Base-by-base conservation (phyloP, 1,140 invertebrate species). In the Trichomalopsis sarcophagae region DNA sequence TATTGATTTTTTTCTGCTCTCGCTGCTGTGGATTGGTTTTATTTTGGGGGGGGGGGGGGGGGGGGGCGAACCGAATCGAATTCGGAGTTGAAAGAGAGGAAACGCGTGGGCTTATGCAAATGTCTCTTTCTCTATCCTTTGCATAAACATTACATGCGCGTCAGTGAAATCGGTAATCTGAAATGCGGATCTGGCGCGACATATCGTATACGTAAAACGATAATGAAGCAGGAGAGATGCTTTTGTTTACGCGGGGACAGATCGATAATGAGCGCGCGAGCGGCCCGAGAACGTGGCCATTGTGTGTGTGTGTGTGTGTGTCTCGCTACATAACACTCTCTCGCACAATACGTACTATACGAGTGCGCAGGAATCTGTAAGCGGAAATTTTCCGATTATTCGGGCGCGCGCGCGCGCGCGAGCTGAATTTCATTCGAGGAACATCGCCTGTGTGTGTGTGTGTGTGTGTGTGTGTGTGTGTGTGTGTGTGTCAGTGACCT, bases 201-300 rank as follows among this genome's bases (percentile, higher is more conserved):
- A 7, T 30, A 10, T n/a, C 21, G 9, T 44, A 14, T 27, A 7
- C 6, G 69, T 71, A 13, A 30, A 30, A 66, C 62, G 62, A 66
- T 66, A 66, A 81, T 27, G 79, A 81, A 71, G 36, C 36, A 21
- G 50, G 30, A 66, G 79, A 81, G 79, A 81, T 81, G 68, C 66
- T 71, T 47, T 17, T 47, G 66, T 71, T 81, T 79, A 33, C 44
- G 21, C 50, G 2, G 11, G 36, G 68, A 23, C 69, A 50, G 68
- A 81, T 81, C 78, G 33, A 73, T 81, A 73, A 81, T 33, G 80
- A 81, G 80, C 23, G 17, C 33, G 33, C 33, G 33, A 27, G 1
- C 33, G 33, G 33, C 9, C 62, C 17, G 14, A 17, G 62, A n/a
- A 66, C 62, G 62, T 66, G 62, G 17, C n/a, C 62, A 44, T 44